Percentiles rank a stretch among this genome's conserved stretches.
These are phyloP conservation scores for Stegastes partitus DNA, from an alignment of 2,113 vertebrate species.

Conservation along the genomic window DNA sequence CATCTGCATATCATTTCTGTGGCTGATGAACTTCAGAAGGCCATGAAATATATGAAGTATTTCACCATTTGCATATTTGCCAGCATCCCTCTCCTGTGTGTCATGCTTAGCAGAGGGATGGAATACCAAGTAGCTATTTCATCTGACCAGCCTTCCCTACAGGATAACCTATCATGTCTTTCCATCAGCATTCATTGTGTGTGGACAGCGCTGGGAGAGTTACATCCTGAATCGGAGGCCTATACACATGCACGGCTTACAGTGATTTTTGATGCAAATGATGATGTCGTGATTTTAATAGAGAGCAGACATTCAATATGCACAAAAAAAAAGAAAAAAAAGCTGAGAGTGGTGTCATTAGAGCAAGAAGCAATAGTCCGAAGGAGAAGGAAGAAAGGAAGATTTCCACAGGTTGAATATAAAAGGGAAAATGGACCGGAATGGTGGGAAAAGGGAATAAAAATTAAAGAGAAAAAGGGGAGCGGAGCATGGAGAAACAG, in stretches of 20 bases:
- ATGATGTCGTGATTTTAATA: conserved; percentile 50
- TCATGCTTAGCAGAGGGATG: conserved; percentile 62
- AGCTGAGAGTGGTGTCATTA: not conserved
- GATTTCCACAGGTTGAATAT: conserved; percentile 28
- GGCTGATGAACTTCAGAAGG: conserved; percentile 60
- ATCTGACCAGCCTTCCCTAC: conserved; percentile 66
- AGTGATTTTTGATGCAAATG: conserved; percentile 61
- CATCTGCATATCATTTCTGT: conserved; percentile 31
- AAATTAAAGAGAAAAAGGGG: conserved; percentile 21
- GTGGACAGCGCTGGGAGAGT: conserved; percentile 57
- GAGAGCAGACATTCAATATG: conserved; percentile 36
- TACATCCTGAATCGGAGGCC: conserved; percentile 43
- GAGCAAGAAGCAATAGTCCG: not conserved
- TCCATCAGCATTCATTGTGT: conserved; percentile 74
- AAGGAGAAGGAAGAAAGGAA: not conserved
- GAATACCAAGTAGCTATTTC: conserved; percentile 77
- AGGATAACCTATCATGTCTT: conserved; percentile 70
- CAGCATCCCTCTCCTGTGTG: conserved; percentile 61
- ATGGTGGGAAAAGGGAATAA: conserved; percentile 3
- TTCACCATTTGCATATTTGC: conserved; percentile 71
- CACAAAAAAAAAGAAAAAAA: conserved; percentile 11
- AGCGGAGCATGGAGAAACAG: conserved; percentile 34
- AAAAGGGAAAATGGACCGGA: conserved; percentile 6
- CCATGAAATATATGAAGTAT: conserved; percentile 60
- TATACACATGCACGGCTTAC: conserved; percentile 23